A percentile compares a stretch with the other conserved stretches of the same genome.
phyloP scores from a whole-genome alignment of 2,113 vertebrate species.

The Orthonyx spaldingii region DNA sequence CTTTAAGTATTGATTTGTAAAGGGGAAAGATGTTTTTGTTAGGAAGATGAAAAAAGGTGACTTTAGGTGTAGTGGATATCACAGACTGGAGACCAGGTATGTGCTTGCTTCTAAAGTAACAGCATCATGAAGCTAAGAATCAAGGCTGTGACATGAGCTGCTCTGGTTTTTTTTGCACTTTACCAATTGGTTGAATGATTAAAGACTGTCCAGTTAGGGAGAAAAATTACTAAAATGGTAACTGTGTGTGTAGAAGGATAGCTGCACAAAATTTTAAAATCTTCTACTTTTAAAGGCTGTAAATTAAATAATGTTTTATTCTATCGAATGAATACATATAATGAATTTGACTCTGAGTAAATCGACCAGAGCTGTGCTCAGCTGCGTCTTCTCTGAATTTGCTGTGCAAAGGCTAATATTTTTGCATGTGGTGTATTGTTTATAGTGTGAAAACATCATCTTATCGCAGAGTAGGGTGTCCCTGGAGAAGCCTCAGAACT shows the following conservation, averaged over 20 bases:
- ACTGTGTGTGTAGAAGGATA: background rate
- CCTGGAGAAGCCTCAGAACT: background rate
- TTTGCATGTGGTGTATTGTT: background rate
- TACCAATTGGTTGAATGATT: background rate
- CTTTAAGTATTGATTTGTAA: background rate
- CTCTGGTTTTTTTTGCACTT: background rate
- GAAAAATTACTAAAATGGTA: background rate
- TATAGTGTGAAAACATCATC: background rate
- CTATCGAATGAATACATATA: background rate
- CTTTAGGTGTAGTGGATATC: background rate
- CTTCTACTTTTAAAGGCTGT: background rate
- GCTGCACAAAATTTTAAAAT: background rate
- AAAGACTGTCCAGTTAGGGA: background rate
- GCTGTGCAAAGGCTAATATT: background rate
- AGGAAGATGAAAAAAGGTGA: background rate
- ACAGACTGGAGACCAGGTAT: background rate
- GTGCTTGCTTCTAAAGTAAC: background rate
- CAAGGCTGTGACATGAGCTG: background rate
- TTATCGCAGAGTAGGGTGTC: background rate
- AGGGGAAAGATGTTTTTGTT: background rate
- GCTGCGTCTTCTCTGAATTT: background rate
- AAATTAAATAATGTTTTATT: background rate
- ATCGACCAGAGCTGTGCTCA: background rate
- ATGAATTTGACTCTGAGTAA: background rate
- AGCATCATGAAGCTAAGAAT: background rate